Evolutionary conservation across 2,797 vertebrate genomes (phyloP).

Genomic region (Macroramphosus scolopax): DNA sequence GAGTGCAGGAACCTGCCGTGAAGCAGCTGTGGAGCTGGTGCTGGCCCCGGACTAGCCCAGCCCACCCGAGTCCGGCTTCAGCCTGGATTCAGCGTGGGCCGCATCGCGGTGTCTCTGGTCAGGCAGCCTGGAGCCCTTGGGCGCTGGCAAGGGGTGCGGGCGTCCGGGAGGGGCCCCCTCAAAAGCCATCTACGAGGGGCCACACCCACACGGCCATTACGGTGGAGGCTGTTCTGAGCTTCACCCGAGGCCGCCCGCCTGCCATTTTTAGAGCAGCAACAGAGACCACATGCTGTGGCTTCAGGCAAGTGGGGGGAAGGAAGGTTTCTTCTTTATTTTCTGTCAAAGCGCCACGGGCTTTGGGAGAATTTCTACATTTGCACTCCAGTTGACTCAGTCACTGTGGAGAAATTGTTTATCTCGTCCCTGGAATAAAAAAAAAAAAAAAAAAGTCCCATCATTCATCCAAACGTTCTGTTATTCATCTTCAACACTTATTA

Average conservation of each 20-base stretch:
- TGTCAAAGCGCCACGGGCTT: conserved; percentile 69
- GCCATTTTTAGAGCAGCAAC: conserved; percentile 82
- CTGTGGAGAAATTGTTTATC: conserved; percentile 40
- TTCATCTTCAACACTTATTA: too few species aligned
- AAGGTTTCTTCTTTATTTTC: conserved; percentile 81
- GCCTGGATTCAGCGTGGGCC: conserved; percentile 80
- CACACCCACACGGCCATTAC: conserved; percentile 86
- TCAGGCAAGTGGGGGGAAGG: conserved; percentile 75
- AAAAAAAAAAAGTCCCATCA: conserved; percentile 12
- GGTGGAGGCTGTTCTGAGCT: conserved; percentile 80
- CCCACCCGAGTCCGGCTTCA: conserved; percentile 66
- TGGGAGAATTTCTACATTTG: conserved; percentile 68
- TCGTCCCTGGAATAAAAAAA: conserved; percentile 22
- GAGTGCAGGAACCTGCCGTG: conserved; percentile 54
- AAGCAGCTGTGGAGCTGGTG: conserved; percentile 45
- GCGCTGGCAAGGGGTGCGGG: conserved; percentile 84
- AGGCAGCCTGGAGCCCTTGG: conserved; percentile 90
- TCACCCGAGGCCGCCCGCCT: conserved; percentile 73
- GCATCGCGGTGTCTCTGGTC: conserved; percentile 85
- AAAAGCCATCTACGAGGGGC: conserved; percentile 84
- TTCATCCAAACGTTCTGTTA: conserved; percentile 21
- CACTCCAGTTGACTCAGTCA: conserved; percentile 40
- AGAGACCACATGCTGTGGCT: conserved; percentile 81
- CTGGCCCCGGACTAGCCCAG: conserved; percentile 53
- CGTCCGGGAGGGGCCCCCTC: conserved; percentile 85